phyloP scores from a whole-genome alignment of 2,113 vertebrate genomes.

The Atherinomorus stipes region DNA sequence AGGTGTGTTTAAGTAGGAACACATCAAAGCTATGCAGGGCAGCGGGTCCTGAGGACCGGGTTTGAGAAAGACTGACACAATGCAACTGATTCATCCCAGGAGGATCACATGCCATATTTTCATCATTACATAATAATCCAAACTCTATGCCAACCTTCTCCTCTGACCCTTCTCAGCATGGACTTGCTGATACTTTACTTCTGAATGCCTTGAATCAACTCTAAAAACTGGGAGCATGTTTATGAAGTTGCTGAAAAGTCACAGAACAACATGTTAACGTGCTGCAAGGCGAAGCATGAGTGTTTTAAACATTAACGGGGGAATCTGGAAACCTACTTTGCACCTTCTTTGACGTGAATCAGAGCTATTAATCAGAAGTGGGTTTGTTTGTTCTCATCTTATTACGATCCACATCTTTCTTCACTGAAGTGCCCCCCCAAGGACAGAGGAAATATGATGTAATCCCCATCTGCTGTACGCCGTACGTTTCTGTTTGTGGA shows the following conservation, averaged over 20 bases:
- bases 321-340: neutral
- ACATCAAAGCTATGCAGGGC: too few relatives aligned
- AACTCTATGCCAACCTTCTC: neutral
- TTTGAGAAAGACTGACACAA: too few relatives aligned
- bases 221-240: conserved; percentile 14
- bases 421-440: neutral
- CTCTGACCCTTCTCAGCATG: neutral
- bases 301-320: neutral
- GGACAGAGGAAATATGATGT: conserved; percentile 6
- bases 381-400: conserved; percentile 8
- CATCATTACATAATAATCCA: neutral
- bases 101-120: neutral
- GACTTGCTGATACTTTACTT: neutral
- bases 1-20: too few relatives aligned
- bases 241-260: neutral
- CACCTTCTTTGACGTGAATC: neutral
- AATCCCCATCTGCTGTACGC: conserved; percentile 25
- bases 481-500: neutral
- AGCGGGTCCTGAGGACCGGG: too few relatives aligned
- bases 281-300: neutral
- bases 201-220: conserved; percentile 3
- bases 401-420: conserved; percentile 16
- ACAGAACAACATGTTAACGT: neutral
- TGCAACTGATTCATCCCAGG: neutral
- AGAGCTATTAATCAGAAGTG: conserved; percentile 13